phyloP scores from a whole-genome alignment of 2,888 invertebrate genomes.

The Apamea monoglypha region DNA sequence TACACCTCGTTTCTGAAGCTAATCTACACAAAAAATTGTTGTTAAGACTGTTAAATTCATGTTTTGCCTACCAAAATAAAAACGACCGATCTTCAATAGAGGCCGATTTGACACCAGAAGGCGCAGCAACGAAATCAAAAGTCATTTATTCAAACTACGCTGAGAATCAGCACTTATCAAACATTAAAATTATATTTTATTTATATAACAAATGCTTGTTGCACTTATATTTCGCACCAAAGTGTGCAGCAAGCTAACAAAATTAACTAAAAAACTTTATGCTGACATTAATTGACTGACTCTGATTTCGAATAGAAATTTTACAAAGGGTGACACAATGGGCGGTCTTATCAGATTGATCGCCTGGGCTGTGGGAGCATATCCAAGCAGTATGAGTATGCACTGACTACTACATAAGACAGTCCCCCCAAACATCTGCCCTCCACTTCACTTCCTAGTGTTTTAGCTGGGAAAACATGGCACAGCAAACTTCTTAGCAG shows the following conservation, averaged over 20 bases:
- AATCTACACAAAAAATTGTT: neutral
- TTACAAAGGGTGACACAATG: too few relatives aligned
- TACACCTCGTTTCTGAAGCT: neutral
- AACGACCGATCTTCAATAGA: neutral
- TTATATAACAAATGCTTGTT: too few relatives aligned
- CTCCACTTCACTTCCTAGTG: neutral
- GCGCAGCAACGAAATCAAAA: neutral
- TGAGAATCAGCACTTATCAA: neutral
- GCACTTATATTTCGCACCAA: too few relatives aligned
- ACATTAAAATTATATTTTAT: too few relatives aligned
- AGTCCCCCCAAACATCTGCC: neutral
- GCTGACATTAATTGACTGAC: too few relatives aligned
- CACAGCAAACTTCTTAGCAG: neutral
- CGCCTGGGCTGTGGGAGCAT: too few relatives aligned
- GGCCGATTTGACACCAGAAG: neutral
- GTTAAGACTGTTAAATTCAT: neutral
- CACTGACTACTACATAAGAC: neutral
- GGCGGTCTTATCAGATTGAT: too few relatives aligned
- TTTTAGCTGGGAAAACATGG: accelerated
- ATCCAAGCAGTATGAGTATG: too few relatives aligned
- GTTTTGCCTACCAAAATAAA: neutral
- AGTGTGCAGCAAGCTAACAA: too few relatives aligned
- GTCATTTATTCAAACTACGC: neutral
- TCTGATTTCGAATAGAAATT: too few relatives aligned
- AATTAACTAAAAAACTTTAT: too few relatives aligned